phyloP scores from a whole-genome alignment of 2,113 vertebrate genomes.

The Halcyon malimbica region DNA sequence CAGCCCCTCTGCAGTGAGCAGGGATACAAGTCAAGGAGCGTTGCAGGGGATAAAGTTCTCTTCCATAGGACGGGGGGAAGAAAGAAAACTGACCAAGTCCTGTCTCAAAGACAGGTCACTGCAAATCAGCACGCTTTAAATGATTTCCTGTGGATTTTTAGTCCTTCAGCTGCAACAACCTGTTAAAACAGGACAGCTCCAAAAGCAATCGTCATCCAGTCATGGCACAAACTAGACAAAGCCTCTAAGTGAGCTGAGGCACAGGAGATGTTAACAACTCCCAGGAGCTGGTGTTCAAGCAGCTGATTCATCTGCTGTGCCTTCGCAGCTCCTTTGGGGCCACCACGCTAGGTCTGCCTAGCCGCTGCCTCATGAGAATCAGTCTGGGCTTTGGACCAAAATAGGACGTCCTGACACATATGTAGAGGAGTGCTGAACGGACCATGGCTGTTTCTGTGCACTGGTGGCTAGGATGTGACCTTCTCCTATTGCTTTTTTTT shows the following conservation, averaged over 20 bases:
- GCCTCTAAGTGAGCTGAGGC: neutral
- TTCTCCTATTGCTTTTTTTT: neutral
- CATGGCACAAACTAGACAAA: neutral
- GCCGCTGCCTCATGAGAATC: neutral
- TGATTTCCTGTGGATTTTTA: neutral
- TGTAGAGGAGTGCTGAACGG: neutral
- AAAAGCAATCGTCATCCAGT: neutral
- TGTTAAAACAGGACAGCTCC: neutral
- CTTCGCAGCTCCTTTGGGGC: neutral
- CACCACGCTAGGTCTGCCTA: neutral
- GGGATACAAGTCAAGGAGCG: neutral
- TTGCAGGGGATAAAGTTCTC: neutral
- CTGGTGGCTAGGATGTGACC: neutral
- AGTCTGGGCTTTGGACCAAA: neutral
- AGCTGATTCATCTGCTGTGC: neutral
- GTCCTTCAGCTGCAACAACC: neutral
- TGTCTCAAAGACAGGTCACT: neutral
- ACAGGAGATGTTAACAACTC: neutral
- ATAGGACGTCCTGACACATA: neutral
- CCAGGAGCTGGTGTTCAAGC: neutral
- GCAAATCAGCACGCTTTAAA: neutral
- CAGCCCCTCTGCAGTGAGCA: no score
- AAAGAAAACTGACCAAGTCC: neutral
- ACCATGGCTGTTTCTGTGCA: neutral
- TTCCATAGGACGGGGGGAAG: neutral